Conservation (phyloP, 1,140 invertebrate genomes). For the Penaeus vannamei region DNA sequence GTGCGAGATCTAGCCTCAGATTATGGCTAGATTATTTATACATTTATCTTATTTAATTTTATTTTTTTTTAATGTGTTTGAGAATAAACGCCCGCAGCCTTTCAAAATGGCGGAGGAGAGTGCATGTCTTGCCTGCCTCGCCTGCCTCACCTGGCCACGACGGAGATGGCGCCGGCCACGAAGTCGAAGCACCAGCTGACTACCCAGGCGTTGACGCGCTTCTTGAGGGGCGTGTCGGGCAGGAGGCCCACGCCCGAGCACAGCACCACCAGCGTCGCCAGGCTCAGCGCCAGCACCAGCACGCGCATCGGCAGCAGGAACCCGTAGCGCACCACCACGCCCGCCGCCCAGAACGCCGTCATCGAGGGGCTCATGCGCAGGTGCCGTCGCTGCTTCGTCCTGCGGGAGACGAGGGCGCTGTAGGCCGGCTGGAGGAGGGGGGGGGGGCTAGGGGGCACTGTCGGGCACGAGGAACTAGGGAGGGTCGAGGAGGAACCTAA, state of each 20-base stretch:
- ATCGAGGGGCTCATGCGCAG: conserved; percentile 43
- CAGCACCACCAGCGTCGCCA: no score
- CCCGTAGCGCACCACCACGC: conserved; percentile 50
- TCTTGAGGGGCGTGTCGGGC: conserved; percentile 56
- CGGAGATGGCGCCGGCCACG: conserved; percentile 58
- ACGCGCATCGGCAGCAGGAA: conserved; percentile 60
- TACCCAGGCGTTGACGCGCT: conserved; percentile 54
- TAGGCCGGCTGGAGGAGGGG: not conserved
- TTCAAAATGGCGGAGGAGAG: not conserved
- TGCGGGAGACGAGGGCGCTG: not conserved
- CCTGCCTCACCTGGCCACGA: conserved; percentile 53
- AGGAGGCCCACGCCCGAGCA: conserved; percentile 20
- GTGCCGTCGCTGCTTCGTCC: conserved; percentile 31
- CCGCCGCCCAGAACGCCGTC: conserved; percentile 53
- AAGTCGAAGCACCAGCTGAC: conserved; percentile 64
- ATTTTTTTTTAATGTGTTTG: no score
- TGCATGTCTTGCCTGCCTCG: not conserved
- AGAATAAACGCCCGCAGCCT: not conserved
- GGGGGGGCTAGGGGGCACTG: not conserved
- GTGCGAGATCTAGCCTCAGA: no score
- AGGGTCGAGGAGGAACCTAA: not conserved
- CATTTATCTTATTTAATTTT: no score
- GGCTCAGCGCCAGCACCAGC: conserved; percentile 29
- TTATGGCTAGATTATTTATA: no score
- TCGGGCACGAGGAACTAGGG: not conserved